phyloP scores from a whole-genome alignment of 1,140 invertebrate genomes.

The Chrysomallon squamiferum region DNA sequence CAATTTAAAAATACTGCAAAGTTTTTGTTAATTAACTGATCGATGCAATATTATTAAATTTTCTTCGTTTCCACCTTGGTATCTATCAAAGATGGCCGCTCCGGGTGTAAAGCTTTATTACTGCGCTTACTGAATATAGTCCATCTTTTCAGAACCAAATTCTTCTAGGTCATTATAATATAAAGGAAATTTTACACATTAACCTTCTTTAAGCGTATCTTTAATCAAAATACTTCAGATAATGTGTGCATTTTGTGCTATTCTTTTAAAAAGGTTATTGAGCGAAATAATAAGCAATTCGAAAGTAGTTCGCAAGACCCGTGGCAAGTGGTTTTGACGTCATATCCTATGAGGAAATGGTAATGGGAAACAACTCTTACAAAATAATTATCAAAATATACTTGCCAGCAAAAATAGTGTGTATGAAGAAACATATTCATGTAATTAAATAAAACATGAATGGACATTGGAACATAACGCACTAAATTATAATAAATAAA shows the following conservation, averaged over 20 bases:
- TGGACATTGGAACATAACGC: no score
- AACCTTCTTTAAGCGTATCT: neutral
- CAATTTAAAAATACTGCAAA: no score
- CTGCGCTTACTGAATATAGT: neutral
- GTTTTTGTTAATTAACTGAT: no score
- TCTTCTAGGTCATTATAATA: neutral
- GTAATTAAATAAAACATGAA: no score
- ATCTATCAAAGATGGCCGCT: neutral
- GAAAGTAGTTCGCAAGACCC: slow-evolving; percentile 9
- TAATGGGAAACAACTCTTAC: neutral
- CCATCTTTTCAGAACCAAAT: neutral
- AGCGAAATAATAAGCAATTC: neutral
- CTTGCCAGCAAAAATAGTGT: no score
- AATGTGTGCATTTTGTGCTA: no score
- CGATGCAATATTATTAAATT: no score
- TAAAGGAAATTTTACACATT: no score
- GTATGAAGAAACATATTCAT: no score
- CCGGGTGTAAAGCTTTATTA: neutral
- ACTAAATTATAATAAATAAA: no score
- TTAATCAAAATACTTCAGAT: no score
- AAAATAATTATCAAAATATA: no score
- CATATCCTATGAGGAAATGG: slow-evolving; percentile 4
- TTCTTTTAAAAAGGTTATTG: neutral
- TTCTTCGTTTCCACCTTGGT: neutral
- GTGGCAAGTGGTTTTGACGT: slow-evolving; percentile 14